These are phyloP conservation scores for Drosophila peninsularis DNA, from an alignment of 2,888 invertebrate genomes.

Conservation along the genomic window DNA sequence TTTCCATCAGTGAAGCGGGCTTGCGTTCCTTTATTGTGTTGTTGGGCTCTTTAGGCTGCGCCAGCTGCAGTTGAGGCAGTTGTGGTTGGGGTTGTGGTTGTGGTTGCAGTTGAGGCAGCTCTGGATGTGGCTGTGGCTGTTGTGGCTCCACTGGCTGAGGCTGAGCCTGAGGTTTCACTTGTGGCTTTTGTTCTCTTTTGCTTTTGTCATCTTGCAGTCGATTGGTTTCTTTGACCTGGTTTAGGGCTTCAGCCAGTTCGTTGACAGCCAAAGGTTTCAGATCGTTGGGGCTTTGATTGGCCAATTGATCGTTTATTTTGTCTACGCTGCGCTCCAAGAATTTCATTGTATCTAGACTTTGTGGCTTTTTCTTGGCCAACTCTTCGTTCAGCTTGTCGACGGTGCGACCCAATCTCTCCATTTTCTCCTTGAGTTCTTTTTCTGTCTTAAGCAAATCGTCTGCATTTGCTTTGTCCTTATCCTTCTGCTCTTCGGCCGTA, in stretches of 20 bases:
- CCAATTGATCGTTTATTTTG: conserved; percentile 85
- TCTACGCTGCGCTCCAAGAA: conserved; percentile 83
- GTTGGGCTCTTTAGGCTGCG: conserved; percentile 16
- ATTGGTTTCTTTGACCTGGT: conserved; percentile 84
- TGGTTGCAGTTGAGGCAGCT: too few species aligned
- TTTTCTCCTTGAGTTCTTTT: conserved; percentile 80
- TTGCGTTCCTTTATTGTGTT: conserved; percentile 30
- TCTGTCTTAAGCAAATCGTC: conserved; percentile 82
- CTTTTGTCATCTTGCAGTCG: conserved; percentile 50
- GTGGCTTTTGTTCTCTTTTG: conserved; percentile 14
- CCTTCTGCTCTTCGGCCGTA: conserved; percentile 81
- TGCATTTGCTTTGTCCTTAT: conserved; percentile 71
- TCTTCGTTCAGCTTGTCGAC: conserved; percentile 85
- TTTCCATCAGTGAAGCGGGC: conserved; percentile 70
- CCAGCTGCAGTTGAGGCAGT: conserved; percentile 6
- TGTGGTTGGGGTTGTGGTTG: neutral
- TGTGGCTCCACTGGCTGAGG: neutral
- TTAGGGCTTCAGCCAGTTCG: conserved; percentile 81
- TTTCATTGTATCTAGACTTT: conserved; percentile 77
- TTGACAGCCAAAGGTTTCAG: conserved; percentile 79
- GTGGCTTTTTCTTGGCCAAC: conserved; percentile 83
- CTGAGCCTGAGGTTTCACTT: conserved; percentile 1
- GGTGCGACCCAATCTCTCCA: conserved; percentile 81
- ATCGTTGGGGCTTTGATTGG: conserved; percentile 81
- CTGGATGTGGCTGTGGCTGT: neutral